Conservation (phyloP, 2,113 vertebrate genomes). For the Eupsittula cactorum region DNA sequence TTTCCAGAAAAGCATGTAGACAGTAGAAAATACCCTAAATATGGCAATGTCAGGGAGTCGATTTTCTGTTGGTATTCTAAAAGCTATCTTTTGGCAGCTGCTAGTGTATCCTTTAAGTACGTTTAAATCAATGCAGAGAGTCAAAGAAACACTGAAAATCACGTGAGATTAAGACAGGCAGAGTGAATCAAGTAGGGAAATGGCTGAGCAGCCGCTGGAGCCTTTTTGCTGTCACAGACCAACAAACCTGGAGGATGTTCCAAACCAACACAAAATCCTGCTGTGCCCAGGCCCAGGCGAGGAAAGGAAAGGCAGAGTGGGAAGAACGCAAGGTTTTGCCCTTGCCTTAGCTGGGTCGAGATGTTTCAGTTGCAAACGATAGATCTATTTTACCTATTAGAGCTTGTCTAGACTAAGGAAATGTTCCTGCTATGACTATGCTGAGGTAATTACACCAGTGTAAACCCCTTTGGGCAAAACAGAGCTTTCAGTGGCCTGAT, state of each 20-base stretch:
- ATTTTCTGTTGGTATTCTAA: not conserved
- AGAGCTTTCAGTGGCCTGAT: conserved; percentile 65
- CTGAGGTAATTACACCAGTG: conserved; percentile 48
- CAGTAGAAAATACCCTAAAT: not conserved
- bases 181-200: not conserved
- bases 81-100: not conserved
- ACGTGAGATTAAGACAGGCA: not conserved
- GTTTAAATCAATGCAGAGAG: not conserved
- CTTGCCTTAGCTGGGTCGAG: not conserved
- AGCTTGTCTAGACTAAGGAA: conserved; percentile 69
- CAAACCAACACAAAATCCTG: not conserved
- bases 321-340: rapidly evolving
- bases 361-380: conserved; percentile 44
- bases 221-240: not conserved
- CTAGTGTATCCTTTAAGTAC: not conserved
- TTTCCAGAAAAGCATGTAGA: not conserved
- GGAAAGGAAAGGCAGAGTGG: rapidly evolving
- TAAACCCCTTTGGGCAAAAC: conserved; percentile 65
- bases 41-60: not conserved
- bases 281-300: rapidly evolving
- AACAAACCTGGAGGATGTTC: not conserved
- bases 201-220: not conserved
- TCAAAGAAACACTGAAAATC: not conserved
- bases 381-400: conserved; percentile 49
- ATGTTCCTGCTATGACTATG: conserved; percentile 55